Evolutionary conservation across 2,113 vertebrate species (phyloP).

Genomic region (Saccopteryx bilineata): DNA sequence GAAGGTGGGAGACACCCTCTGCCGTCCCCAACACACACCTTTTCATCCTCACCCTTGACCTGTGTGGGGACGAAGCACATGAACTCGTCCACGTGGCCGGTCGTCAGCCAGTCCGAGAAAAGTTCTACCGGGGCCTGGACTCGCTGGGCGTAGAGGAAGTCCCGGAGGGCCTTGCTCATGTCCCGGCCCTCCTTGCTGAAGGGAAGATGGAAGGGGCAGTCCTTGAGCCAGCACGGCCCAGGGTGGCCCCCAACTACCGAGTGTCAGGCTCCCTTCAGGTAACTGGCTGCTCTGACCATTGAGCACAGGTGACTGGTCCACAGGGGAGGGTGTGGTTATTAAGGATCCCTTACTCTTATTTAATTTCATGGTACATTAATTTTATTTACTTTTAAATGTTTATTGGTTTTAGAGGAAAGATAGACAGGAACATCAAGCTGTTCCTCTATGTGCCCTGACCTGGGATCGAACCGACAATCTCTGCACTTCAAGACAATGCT

Average conservation of each 20-base stretch:
- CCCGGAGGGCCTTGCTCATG: constrained; percentile 91
- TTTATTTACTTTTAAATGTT: no score
- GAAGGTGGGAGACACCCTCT: no score
- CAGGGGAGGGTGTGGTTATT: fast-evolving
- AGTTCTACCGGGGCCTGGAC: constrained; percentile 94
- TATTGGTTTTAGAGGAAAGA: no score
- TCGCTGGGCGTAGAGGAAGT: constrained; percentile 94
- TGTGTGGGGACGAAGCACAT: constrained; percentile 93
- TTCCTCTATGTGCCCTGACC: no score
- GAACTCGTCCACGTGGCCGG: constrained; percentile 95
- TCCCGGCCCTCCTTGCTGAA: constrained; percentile 22
- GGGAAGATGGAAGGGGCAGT: fast-evolving
- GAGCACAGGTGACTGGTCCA: not conserved
- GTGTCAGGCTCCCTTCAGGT: not conserved
- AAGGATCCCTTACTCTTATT: no score
- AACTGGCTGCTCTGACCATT: fast-evolving
- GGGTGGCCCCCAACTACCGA: fast-evolving
- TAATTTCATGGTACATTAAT: no score
- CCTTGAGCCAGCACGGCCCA: fast-evolving
- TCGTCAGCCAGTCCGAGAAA: constrained; percentile 94
- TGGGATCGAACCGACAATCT: no score
- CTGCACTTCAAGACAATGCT: no score
- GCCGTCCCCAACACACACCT: not conserved
- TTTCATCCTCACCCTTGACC: constrained; percentile 85
- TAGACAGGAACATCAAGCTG: no score